A percentile compares a stretch with the other conserved stretches of the same genome.
phyloP scores from a whole-genome alignment of 2,113 vertebrate genomes.

The Orcinus orca region DNA sequence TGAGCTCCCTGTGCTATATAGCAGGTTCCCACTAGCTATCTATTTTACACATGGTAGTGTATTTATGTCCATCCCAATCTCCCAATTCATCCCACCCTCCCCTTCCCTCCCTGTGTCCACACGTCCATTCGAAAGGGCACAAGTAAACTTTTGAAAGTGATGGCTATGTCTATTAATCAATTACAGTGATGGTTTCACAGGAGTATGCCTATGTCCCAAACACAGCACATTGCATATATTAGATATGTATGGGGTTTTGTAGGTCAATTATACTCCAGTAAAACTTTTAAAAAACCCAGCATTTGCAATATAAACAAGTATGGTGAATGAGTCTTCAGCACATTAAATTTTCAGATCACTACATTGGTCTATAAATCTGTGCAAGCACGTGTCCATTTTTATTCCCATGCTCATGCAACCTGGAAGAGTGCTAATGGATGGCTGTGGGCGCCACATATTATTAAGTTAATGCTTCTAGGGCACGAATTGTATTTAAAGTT shows the following conservation, averaged over 20 bases:
- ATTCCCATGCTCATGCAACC: not conserved
- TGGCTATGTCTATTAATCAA: not conserved
- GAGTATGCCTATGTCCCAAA: not conserved
- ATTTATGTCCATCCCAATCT: too few relatives aligned
- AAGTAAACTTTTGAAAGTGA: not conserved
- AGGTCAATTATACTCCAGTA: not conserved
- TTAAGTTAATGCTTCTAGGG: not conserved
- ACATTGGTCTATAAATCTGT: not conserved
- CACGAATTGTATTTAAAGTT: not conserved
- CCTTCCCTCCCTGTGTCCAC: too few relatives aligned
- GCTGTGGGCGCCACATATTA: not conserved
- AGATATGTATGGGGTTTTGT: not conserved
- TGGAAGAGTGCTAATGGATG: not conserved
- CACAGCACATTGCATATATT: not conserved
- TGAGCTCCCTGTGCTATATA: too few relatives aligned
- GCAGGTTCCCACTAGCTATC: too few relatives aligned
- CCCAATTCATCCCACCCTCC: too few relatives aligned
- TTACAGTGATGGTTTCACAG: not conserved
- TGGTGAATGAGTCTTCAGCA: not conserved
- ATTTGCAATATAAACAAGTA: not conserved
- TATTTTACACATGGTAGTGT: too few relatives aligned
- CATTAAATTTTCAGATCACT: not conserved
- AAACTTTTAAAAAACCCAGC: not conserved
- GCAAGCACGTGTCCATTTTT: not conserved
- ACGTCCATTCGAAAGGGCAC: not conserved